These are phyloP conservation scores for Charadrius vociferus DNA, from an alignment of 2,113 vertebrate genomes.

Conservation along the genomic window DNA sequence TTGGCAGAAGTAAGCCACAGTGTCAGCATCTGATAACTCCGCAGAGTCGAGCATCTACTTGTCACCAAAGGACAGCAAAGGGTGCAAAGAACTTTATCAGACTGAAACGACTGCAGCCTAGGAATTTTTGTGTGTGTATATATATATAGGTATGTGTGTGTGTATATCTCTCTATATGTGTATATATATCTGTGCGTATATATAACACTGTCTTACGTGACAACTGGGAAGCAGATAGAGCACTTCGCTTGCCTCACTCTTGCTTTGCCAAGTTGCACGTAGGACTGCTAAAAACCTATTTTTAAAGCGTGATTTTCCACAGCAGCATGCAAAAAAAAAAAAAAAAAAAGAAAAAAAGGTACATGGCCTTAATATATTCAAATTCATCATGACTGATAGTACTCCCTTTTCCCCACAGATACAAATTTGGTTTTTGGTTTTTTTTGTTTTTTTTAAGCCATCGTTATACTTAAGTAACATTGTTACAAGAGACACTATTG, in stretches of 20 bases:
- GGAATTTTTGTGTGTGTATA: not conserved
- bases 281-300: not conserved
- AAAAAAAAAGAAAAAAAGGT: not conserved
- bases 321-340: not conserved
- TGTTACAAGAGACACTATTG: not conserved
- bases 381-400: not conserved
- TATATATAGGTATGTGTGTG: too few species aligned
- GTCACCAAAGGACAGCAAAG: not conserved
- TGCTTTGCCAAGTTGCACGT: not conserved
- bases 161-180: not conserved
- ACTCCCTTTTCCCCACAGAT: not conserved
- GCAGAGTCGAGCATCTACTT: not conserved
- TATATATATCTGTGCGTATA: not conserved
- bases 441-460: not conserved
- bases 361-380: not conserved
- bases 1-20: not conserved
- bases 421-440: too few species aligned
- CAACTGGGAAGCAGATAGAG: not conserved
- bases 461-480: not conserved
- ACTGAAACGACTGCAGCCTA: not conserved
- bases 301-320: not conserved
- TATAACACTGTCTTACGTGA: not conserved
- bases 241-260: not conserved
- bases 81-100: constrained; percentile 35
- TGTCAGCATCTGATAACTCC: not conserved